A percentile compares a stretch with the other conserved stretches of the same genome.
Conservation (phyloP, 2,113 vertebrate species). For the Corynorhinus townsendii region DNA sequence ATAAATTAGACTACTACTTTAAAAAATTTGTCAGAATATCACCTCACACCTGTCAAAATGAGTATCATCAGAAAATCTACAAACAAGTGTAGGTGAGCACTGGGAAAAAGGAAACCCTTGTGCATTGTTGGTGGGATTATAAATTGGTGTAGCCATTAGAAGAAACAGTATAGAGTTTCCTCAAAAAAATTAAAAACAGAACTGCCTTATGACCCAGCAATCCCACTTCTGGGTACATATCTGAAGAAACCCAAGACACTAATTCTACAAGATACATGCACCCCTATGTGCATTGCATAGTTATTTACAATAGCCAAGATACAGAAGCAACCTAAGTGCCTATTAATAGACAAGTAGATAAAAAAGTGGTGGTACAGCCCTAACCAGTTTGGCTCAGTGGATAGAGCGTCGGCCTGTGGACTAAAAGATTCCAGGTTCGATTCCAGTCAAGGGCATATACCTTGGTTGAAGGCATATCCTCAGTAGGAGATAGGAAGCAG, state of each 20-base stretch:
- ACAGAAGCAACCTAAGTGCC: not conserved
- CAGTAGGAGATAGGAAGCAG: too few relatives aligned
- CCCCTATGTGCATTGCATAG: not conserved
- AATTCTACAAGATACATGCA: not conserved
- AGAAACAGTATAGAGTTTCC: not conserved
- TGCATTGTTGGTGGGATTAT: not conserved
- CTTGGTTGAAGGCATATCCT: too few relatives aligned
- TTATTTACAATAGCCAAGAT: not conserved
- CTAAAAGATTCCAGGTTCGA: too few relatives aligned
- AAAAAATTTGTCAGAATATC: not conserved
- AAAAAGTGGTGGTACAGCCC: not conserved
- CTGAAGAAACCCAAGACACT: not conserved
- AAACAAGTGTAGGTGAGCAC: not conserved
- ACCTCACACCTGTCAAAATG: not conserved
- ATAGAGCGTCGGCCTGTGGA: too few relatives aligned
- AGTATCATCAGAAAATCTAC: not conserved
- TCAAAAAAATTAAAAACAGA: not conserved
- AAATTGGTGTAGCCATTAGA: not conserved
- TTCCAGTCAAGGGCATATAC: too few relatives aligned
- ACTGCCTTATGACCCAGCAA: not conserved
- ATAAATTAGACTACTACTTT: not conserved
- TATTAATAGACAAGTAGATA: not conserved
- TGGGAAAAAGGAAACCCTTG: not conserved
- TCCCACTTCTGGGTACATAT: not conserved
- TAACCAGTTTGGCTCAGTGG: too few relatives aligned